Base-by-base conservation (phyloP, 2,113 vertebrate genomes). In the Mus spicilegus region DNA sequence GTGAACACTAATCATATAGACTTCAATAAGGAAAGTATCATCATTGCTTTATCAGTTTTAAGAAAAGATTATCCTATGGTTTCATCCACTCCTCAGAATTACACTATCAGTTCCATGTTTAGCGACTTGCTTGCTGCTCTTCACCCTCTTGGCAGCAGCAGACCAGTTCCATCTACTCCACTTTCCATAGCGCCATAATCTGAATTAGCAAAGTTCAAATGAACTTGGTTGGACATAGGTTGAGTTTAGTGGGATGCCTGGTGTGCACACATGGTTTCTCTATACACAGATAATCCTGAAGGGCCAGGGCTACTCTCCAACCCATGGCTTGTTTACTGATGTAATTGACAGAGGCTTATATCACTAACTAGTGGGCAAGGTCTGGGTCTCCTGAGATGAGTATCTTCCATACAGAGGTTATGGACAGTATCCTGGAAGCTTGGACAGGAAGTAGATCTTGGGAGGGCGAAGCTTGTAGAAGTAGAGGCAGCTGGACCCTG, bases 241-340 rank as follows among this genome's bases (percentile, higher is more conserved):
- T 3, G 7, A 30, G 73, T 14, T 28, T 13, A 7, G 85, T 7
- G 12, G 20, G 69, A 26, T 36, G 65, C 56, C 46, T 20, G 36
- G 28, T 0, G 17, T 1, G 2, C 33, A 19, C 42, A 24, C 16
- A 13, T 3, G 42, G 33, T 16, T 8, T 67, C 36, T 65, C 49
- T 19, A 42, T 3, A 8, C 13, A 20, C 20, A 42, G 19, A 82
- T 13, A 28, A 20, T 12, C 3, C n/a, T 8, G 36, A 39, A 9
- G 65, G 5, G 8, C 69, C 0, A 0, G 42, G 12, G 51, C 39
- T 6, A 0, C 28, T 49, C 30, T 56, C 8, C 5, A 28, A 13
- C 3, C 72, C 33, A 16, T 1, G 12, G 16, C 65, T 49, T 28
- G 69, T 51, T 58, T 65, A 63, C 54, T n/a, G 30, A 56, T 4